phyloP scores from a whole-genome alignment of 2,113 vertebrate genomes.

The Brachionichthys hirsutus region DNA sequence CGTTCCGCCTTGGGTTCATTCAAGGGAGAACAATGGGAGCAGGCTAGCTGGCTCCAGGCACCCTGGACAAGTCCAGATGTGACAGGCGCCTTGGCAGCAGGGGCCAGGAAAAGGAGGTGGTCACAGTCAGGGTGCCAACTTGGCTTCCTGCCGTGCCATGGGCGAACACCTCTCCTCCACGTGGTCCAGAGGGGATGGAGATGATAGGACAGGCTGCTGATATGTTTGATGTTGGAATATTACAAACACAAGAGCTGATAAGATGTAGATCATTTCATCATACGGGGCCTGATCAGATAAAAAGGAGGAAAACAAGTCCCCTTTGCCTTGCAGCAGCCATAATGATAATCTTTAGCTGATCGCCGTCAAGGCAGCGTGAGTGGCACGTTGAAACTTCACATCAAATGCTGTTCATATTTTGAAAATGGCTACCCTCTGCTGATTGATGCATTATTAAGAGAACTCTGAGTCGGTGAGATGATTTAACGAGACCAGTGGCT shows the following conservation, averaged over 20 bases:
- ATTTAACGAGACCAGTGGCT: constrained; percentile 43
- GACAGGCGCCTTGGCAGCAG: constrained; percentile 55
- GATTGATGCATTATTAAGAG: constrained; percentile 52
- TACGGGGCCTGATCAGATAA: no score
- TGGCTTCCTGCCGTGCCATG: constrained; percentile 42
- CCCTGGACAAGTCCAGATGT: constrained; percentile 61
- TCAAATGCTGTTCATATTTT: constrained; percentile 46
- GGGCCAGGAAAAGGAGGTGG: constrained; percentile 30
- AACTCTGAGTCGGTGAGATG: constrained; percentile 46
- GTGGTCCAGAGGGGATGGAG: constrained; percentile 26
- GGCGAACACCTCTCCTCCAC: constrained; percentile 55
- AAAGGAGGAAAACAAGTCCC: constrained; percentile 21
- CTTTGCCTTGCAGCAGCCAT: constrained; percentile 29
- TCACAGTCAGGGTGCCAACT: constrained; percentile 51
- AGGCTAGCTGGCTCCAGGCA: constrained; percentile 48
- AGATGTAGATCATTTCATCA: background rate
- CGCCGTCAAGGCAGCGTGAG: constrained; percentile 11
- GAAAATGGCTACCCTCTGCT: constrained; percentile 42
- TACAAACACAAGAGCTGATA: constrained; percentile 2
- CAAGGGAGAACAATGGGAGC: constrained; percentile 57
- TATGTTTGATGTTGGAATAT: constrained; percentile 17
- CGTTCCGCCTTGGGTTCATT: constrained; percentile 58
- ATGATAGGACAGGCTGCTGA: constrained; percentile 23
- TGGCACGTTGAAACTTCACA: constrained; percentile 17
- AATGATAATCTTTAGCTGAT: constrained; percentile 42